A percentile compares a stretch with the other conserved stretches of the same genome.
Evolutionary conservation across 2,888 invertebrate genomes (phyloP).

Genomic region (Drosophila monieri): DNA sequence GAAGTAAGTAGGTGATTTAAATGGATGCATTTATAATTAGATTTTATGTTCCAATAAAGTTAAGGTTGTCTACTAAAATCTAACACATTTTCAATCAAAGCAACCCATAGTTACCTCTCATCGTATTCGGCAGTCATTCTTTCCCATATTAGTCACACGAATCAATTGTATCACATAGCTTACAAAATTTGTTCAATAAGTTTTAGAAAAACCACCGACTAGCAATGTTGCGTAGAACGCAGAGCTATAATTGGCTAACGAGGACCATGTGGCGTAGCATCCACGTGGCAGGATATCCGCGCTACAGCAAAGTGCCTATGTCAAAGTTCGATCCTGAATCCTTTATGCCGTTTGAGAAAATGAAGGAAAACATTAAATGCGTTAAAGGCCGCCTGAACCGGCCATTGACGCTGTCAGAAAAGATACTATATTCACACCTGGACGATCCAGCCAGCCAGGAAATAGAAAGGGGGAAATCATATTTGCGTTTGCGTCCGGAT

Average conservation of each 20-base stretch:
- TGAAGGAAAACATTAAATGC: conserved; percentile 89
- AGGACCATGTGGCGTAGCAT: conserved; percentile 17
- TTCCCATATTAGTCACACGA: neutral
- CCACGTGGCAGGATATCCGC: neutral
- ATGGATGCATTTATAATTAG: too few species aligned
- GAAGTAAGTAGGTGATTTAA: too few species aligned
- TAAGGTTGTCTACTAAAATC: too few species aligned
- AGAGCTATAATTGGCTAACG: conserved; percentile 12
- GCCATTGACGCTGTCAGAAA: conserved; percentile 98
- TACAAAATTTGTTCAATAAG: neutral
- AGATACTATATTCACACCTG: conserved; percentile 98
- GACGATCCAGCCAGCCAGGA: conserved; percentile 96
- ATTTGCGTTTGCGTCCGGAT: conserved; percentile 96
- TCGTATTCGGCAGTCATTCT: neutral
- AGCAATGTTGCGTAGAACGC: conserved; percentile 9
- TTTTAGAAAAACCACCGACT: neutral
- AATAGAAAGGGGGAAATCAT: conserved; percentile 94
- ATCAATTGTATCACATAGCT: neutral
- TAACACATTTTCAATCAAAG: conserved; percentile 2
- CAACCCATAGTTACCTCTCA: conserved; percentile 5
- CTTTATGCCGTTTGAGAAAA: conserved; percentile 93
- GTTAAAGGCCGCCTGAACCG: conserved; percentile 94
- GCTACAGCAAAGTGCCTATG: conserved; percentile 92
- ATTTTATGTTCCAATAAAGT: too few species aligned
- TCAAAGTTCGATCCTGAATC: conserved; percentile 93